Evolutionary conservation across 1,140 invertebrate species (phyloP).

Genomic region (Hestina assimilis): DNA sequence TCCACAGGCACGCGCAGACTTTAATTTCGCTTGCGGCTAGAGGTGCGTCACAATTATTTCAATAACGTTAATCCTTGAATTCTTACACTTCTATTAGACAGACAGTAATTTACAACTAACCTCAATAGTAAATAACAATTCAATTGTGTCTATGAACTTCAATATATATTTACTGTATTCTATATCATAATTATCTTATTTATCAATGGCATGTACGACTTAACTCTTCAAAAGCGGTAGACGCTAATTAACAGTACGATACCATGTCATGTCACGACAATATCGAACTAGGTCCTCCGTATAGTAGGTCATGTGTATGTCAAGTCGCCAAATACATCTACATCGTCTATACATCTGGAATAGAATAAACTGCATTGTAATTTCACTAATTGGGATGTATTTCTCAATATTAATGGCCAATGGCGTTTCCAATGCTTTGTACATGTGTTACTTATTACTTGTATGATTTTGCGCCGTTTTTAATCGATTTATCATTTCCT

Average conservation of each 20-base stretch:
- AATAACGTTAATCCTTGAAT: background rate
- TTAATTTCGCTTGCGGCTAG: slow-evolving; percentile 88
- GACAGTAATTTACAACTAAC: too few species aligned
- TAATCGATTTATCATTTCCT: too few species aligned
- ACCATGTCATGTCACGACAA: slow-evolving; percentile 60
- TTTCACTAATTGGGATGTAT: background rate
- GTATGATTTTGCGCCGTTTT: too few species aligned
- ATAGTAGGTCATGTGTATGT: slow-evolving; percentile 30
- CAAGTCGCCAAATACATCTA: slow-evolving; percentile 61
- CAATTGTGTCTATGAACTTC: background rate
- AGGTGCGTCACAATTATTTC: slow-evolving; percentile 80
- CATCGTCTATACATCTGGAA: slow-evolving; percentile 26
- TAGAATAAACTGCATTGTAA: background rate
- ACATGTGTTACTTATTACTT: background rate
- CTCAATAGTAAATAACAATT: too few species aligned
- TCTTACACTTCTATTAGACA: too few species aligned
- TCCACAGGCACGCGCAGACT: slow-evolving; percentile 86
- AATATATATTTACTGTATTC: background rate
- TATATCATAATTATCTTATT: background rate
- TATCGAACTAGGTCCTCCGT: slow-evolving; percentile 34
- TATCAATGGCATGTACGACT: too few species aligned
- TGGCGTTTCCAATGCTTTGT: background rate
- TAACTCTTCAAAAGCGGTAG: too few species aligned
- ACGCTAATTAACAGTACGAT: slow-evolving; percentile 65
- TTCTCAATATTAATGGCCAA: background rate